Evolutionary conservation across 1,140 invertebrate genomes (phyloP).

Genomic region (Rhyacophila brunnea): DNA sequence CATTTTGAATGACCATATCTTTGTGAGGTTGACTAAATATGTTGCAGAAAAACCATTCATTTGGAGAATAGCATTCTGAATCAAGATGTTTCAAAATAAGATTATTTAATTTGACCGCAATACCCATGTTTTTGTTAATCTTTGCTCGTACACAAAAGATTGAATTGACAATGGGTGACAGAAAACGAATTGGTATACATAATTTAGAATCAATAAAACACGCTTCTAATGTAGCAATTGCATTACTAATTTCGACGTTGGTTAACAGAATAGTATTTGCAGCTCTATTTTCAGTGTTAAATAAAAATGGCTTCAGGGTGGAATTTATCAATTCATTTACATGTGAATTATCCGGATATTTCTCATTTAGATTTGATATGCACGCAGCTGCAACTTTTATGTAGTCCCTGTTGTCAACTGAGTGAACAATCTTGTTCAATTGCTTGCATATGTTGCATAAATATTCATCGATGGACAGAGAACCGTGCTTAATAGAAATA

Average conservation of each 20-base stretch:
- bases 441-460: slow-evolving; percentile 52
- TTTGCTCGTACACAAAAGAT: slow-evolving; percentile 42
- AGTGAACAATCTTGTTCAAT: slow-evolving; percentile 48
- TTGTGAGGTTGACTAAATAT: slow-evolving; percentile 22
- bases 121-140: slow-evolving; percentile 38
- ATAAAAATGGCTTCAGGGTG: slow-evolving; percentile 46
- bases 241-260: slow-evolving; percentile 48
- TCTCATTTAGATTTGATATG: slow-evolving; percentile 53
- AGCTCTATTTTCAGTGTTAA: slow-evolving; percentile 35
- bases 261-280: slow-evolving; percentile 44
- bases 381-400: slow-evolving; percentile 54
- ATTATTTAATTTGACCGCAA: slow-evolving; percentile 43
- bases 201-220: slow-evolving; percentile 41
- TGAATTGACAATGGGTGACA: slow-evolving; percentile 41
- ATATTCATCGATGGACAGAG: slow-evolving; percentile 55
- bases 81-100: slow-evolving; percentile 43
- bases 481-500: slow-evolving; percentile 57
- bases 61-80: slow-evolving; percentile 2
- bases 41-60: slow-evolving; percentile 22
- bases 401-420: slow-evolving; percentile 47
- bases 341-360: slow-evolving; percentile 45
- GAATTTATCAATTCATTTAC: slow-evolving; percentile 49
- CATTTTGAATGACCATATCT: slow-evolving; percentile 13
- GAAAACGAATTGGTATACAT: slow-evolving; percentile 37
- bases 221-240: slow-evolving; percentile 47